Percentiles rank a stretch among this genome's conserved stretches.
Evolutionary conservation across 2,888 invertebrate genomes (phyloP).

Genomic region (Agrochola circellaris): DNA sequence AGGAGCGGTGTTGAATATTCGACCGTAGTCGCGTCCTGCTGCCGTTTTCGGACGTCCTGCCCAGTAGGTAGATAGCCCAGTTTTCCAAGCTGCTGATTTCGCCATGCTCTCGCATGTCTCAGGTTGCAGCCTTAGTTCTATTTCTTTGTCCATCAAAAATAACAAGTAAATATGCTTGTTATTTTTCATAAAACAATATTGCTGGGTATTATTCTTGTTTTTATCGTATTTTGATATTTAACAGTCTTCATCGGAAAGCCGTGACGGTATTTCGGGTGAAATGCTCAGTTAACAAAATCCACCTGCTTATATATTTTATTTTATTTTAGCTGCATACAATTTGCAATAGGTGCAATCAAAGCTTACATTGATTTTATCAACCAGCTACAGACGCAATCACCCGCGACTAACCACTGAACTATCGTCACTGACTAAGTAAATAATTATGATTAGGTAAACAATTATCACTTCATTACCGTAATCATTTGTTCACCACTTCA

Average conservation of each 20-base stretch:
- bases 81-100: neutral
- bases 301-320: neutral
- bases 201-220: neutral
- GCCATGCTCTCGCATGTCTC: neutral
- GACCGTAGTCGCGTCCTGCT: neutral
- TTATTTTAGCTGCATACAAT: neutral
- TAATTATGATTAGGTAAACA: slow-evolving; percentile 32
- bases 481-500: slow-evolving; percentile 36
- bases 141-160: neutral
- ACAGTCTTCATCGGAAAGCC: neutral
- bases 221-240: neutral
- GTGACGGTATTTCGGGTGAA: too few species aligned
- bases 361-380: slow-evolving; percentile 33
- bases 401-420: slow-evolving; percentile 25
- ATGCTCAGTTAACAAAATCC: neutral
- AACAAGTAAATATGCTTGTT: too few species aligned
- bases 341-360: slow-evolving; percentile 17
- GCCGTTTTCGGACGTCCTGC: neutral
- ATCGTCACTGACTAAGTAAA: slow-evolving; percentile 33
- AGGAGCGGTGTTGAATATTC: neutral
- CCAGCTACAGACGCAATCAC: slow-evolving; percentile 27
- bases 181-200: neutral
- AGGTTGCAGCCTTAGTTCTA: neutral
- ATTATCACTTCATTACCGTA: slow-evolving; percentile 27
- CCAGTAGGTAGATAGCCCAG: too few species aligned